Base-by-base conservation (phyloP, 2,113 vertebrate genomes). In the Neolamprologus fasciatus region DNA sequence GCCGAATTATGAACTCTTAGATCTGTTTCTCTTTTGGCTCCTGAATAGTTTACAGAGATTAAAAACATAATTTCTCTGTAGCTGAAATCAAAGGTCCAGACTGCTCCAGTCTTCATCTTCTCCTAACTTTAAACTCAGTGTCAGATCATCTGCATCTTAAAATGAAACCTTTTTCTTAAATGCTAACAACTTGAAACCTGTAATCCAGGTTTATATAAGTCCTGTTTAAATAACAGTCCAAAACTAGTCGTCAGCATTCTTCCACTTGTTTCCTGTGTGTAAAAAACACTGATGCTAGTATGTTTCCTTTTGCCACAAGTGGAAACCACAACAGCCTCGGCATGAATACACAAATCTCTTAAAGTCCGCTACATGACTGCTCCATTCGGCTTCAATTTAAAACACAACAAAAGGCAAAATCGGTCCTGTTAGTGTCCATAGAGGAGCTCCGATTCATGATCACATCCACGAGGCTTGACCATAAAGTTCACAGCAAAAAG, bases 361-460 rank as follows among this genome's bases (percentile, higher is more conserved):
- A 17, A 10, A 45, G 68, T 47, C 2, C 2, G 2, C 35, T 71
- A 9, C 21, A 47, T 17, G 14, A 26, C 68, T 73, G 40, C 68
- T 1, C 40, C 66, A 42, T 9, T 71, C n/a, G 0, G 68, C 21
- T 73, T 73, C 40, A 73, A 47, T 73, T 73, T 73, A 73, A 73
- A 45, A 7, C 21, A 16, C 37, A 45, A 47, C 14, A 73, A 26
- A 73, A 73, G 40, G 21, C 21, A 10, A 28, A 28, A 47, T 45
- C 1, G 0, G 6, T 76, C 68, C 23, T 11, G 14, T 17, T 45
- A 26, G 14, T 19, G 14, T 40, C 35, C n/a, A 16, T 3, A 28
- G 23, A 76, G 40, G 23, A 45, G 21, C 40, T 73, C 13, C 1
- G 13, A 26, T 23, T 45, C 13, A 73, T 4, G 23, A 17, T 47